Percentiles rank a stretch among this genome's conserved stretches.
These are phyloP conservation scores for Sapayoa aenigma DNA, from an alignment of 2,113 vertebrate species.

Conservation along the genomic window DNA sequence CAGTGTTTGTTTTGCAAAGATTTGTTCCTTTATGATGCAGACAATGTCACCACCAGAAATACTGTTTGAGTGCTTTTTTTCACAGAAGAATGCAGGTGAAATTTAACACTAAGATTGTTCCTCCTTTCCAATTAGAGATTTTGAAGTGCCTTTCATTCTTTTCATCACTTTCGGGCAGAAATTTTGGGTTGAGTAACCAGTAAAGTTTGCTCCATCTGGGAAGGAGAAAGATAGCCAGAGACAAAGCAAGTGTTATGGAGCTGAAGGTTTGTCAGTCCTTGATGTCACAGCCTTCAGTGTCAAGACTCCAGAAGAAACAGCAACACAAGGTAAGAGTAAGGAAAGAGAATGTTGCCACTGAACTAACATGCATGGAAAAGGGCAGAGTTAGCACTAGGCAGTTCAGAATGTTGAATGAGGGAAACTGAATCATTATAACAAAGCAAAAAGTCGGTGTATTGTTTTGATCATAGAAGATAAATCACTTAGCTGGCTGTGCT, in stretches of 20 bases:
- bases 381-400: background rate
- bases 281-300: background rate
- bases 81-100: background rate
- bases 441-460: background rate
- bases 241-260: background rate
- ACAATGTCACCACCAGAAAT: background rate
- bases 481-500: background rate
- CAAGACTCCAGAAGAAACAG: background rate
- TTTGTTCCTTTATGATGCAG: background rate
- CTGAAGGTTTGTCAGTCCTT: background rate
- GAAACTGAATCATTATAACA: background rate
- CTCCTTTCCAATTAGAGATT: background rate
- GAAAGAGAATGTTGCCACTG: background rate
- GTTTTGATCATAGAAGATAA: background rate
- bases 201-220: background rate
- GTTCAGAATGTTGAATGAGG: background rate
- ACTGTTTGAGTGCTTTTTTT: background rate
- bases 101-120: background rate
- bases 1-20: background rate
- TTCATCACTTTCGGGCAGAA: background rate
- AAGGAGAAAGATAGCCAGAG: background rate
- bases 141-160: background rate
- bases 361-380: background rate
- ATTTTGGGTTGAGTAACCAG: background rate
- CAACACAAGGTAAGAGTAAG: background rate